Evolutionary conservation across 2,888 invertebrate genomes (phyloP), one percentile per base, ranked within the genome.

Genomic region (Microctonus brassicae): DNA sequence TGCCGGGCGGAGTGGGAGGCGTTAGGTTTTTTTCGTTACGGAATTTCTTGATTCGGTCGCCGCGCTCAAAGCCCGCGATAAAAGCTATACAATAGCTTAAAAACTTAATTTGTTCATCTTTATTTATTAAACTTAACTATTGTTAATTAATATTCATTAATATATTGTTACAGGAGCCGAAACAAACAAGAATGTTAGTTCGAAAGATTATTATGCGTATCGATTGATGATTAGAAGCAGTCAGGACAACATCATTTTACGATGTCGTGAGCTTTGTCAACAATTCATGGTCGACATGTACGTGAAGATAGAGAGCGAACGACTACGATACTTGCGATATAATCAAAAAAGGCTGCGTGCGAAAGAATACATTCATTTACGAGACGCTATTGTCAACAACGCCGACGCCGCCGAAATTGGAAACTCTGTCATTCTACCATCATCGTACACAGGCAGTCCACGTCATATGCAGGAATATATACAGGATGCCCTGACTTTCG

Each of bases 241-340:
- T 24, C 42, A 29, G 36, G 73, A 78, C 26, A 84, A 84, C 69
- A 55, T 78, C 67, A 77, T 87, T 39, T 66, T 82, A 17, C 47
- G 47, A 60, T 70, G 17, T 75, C 78, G 82, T 20, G 61, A 73
- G 34, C 70, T 87, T 5, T 83, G 80, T 67, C 80, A 84, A 58
- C 85, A 87, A 74, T 87, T 76, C 73, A 68, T 79, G 17, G 86
- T 87, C 39, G 83, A n/a, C n/a, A n/a, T n/a, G n/a, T n/a, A n/a
- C n/a, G n/a, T n/a, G n/a, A n/a, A n/a, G n/a, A n/a, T n/a, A 11
- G 86, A 87, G 74, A 81, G 76, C 5, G 86, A 86, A 79, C 81
- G 84, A 34, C 70, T 87, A 24, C 52, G 52, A 65, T 87, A 71
- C 75, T 76, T 87, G 17, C 70, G 81, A 47, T 78, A 75, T 17